Base-by-base conservation (phyloP, 2,797 vertebrate species). In the Crocodylus rhombifer region DNA sequence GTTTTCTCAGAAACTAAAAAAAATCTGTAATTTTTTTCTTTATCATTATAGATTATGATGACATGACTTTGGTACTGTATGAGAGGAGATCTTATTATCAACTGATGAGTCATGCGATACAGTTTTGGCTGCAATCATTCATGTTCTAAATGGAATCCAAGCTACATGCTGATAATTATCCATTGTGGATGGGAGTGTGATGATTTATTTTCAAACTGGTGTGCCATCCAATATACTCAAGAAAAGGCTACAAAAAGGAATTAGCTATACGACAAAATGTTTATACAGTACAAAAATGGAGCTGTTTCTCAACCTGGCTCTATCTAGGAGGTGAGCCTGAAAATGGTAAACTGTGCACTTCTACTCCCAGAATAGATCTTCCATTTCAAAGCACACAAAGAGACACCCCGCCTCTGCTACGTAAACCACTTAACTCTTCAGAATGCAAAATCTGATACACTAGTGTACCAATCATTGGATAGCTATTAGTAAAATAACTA, bases 41-140 rank as follows among this genome's bases (percentile, higher is more conserved):
- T 95, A 92, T 84, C 83, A 26, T 88, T 80, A 92, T 14, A 95
- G 91, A 90, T 92, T 96, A 95, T 62, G 81, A 93, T 90, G 95
- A 94, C 95, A 93, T 3, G 16, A 76, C 9, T 95, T 77, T 87
- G 85, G 86, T 91, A 33, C 2, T 4, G 63, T 82, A 74, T 94
- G 89, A 95, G 80, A 14, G 25, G 12, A 76, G 93, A 97, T 96
- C 61, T 90, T 95, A 93, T 96, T 97, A 96, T 88, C 80, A 91
- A 84, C 74, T 89, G 79, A 94, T 91, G 95, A 96, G 79, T 82
- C 89, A 96, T 82, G 42, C 62, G 90, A 83, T 91, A 74, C 58
- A 93, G 77, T 97, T 97, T 96, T 83, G 69, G 64, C 60, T 90
- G 77, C 94, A 95, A 95, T 96, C 92, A 92, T 88, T 97, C 93